Base-by-base conservation (phyloP, 2,797 vertebrate genomes). In the Acridotheres tristis region DNA sequence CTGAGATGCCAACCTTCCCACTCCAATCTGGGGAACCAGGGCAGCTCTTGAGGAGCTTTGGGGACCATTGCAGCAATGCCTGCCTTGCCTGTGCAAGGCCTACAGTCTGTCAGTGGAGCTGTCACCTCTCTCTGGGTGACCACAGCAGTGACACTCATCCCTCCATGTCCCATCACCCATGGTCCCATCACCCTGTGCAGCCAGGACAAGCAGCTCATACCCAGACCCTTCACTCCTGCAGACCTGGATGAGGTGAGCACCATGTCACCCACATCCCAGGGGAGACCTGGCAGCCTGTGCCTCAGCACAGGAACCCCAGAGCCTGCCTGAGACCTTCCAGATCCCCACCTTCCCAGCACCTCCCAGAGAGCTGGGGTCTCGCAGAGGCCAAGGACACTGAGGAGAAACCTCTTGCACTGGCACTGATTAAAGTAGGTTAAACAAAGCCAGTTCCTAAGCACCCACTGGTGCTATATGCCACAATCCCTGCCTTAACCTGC, bases 291-390 rank as follows among this genome's bases (percentile, higher is more conserved):
- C 30, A 58, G 13, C 42, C 30, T 8, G 1, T 8, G 7, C 11
- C 13, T n/a, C 3, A 2, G 29, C 38, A 43, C 25, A n/a, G 47
- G 47, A 23, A 16, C 25, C 42, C 51, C 17, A 5, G 32, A 74
- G 48, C 42, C 22, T 58, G 18, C 65, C 51, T 22, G 68, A 55
- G 48, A 16, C 58, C 58, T 43, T 25, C 13, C 7, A 26, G n/a
- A 79, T 1, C 6, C 12, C 7, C 27, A 4, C 4, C 3, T 7
- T 11, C 22, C n/a, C 18, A 10, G 71, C 1, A 5, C 25, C 25
- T 47, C 40, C 11, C 68, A n/a, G 62, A 55, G 16, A 50, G 11
- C 40, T 23, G 25, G 14, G n/a, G 58, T 34, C n/a, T 30, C 40
- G 53, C 3, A 11, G 29, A 54, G 62, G 36, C 22, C 47, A 62